Evolutionary conservation across 2,888 invertebrate species (phyloP), one percentile per base, ranked within the genome.

Genomic region (Drosophila demipolita): DNA sequence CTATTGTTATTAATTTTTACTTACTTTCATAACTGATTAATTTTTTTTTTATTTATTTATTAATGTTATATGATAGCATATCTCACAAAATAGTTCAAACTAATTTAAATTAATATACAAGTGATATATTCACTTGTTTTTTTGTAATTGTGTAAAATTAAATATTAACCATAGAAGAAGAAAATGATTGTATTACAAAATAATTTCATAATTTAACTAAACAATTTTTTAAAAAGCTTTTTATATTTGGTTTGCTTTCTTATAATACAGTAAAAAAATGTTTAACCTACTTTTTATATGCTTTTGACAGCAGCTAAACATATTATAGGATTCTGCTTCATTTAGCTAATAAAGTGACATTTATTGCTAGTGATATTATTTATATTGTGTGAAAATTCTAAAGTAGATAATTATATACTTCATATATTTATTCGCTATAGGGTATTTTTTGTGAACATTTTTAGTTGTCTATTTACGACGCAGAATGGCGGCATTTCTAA

Each of bases 401-500:
- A 45, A 45, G 20, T 23, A 2, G 3, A 15, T 45, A 23, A 4
- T 26, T 0, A 45, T 45, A 45, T 23, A 45, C 45, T 23, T 26
- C 26, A 11, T 15, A 17, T 17, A 29, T 26, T 15, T 5, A 17
- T 17, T 15, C 9, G 3, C 9, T 32, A 1, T 11, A 58, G 33
- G 17, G 11, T 58, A 58, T 29, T 42, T 49, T 6, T 11, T 49
- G 9, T 3, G 9, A 32, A 15, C 32, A 65, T 36, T 66, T 53
- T 15, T 23, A 55, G 3, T 40, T 29, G 20, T 32, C 42, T 54
- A 50, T 17, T 29, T 49, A 4, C 62, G 74, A 63, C 63, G 55
- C 38, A 69, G 61, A 69, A 75, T 63, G 52, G 11, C 45, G 29
- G 33, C 32, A 33, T 62, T 54, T 68, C 32, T 12, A 20, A 32